Evolutionary conservation across 2,888 invertebrate genomes (phyloP).

Genomic region (Napeogenes inachia): DNA sequence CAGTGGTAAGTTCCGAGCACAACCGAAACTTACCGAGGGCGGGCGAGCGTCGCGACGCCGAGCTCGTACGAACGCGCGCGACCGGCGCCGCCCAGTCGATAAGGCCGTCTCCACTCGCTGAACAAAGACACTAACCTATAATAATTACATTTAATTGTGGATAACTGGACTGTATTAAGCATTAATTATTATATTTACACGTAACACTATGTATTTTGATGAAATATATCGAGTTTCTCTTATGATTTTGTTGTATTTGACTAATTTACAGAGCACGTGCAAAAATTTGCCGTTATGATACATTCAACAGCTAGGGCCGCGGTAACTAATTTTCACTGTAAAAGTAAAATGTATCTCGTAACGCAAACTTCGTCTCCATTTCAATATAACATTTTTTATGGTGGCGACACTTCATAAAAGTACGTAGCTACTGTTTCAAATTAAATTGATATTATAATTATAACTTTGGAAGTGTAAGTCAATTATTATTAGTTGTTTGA

Average conservation of each 20-base stretch:
- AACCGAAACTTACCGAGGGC: constrained; percentile 50
- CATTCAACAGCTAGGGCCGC: constrained; percentile 30
- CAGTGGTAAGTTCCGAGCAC: constrained; percentile 55
- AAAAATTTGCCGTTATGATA: constrained; percentile 25
- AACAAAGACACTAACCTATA: constrained; percentile 77
- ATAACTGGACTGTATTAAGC: constrained; percentile 25
- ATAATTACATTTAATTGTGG: constrained; percentile 58
- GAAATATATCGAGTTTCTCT: constrained; percentile 10
- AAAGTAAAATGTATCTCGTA: constrained; percentile 24
- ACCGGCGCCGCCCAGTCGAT: constrained; percentile 77
- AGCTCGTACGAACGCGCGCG: constrained; percentile 56
- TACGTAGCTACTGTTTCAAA: too few species aligned
- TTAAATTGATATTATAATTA: too few species aligned
- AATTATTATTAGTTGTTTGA: too few species aligned
- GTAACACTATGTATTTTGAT: not conserved
- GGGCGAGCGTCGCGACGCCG: constrained; percentile 51
- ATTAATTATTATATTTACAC: constrained; percentile 17
- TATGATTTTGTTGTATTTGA: constrained; percentile 13
- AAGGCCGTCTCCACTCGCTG: constrained; percentile 72
- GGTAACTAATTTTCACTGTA: constrained; percentile 25
- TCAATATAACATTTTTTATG: not conserved
- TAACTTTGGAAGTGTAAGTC: too few species aligned
- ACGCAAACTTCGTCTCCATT: constrained; percentile 7
- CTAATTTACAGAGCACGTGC: constrained; percentile 25
- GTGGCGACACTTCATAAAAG: not conserved